Percentiles rank a stretch among this genome's conserved stretches.
These are phyloP conservation scores for Phalanger gymnotis DNA, from an alignment of 2,797 vertebrate genomes.

Conservation along the genomic window DNA sequence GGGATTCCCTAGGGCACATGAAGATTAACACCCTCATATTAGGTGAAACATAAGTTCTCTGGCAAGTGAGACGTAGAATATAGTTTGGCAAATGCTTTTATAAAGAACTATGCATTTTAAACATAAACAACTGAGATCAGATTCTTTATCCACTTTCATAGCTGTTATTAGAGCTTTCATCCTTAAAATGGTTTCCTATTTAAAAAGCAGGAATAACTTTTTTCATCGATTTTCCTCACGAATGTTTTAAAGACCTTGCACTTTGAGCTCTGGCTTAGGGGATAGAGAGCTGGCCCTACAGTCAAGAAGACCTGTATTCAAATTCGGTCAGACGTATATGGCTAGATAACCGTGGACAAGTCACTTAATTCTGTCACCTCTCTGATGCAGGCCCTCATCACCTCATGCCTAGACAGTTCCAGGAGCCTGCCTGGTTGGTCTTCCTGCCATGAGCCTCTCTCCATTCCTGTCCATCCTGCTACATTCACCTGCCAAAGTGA, in stretches of 20 bases:
- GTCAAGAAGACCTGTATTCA: neutral
- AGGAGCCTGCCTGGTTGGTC: neutral
- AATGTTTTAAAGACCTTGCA: neutral
- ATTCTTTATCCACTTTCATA: neutral
- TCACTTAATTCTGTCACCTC: neutral
- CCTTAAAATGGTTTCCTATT: neutral
- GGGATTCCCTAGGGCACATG: neutral
- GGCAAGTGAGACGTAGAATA: neutral
- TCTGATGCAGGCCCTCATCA: neutral
- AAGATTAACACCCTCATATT: neutral
- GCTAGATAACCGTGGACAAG: neutral
- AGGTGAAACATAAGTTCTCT: neutral
- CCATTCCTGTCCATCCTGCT: neutral
- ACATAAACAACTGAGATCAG: neutral
- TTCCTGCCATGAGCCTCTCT: neutral
- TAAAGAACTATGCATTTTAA: neutral
- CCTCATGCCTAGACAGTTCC: neutral
- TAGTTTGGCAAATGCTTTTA: neutral
- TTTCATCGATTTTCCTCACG: neutral
- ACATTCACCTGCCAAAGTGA: neutral
- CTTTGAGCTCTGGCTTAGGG: neutral
- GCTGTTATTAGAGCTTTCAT: neutral
- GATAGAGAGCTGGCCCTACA: neutral
- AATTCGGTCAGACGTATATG: neutral
- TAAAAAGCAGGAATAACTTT: neutral